Evolutionary conservation across 92 coral and sea anemone genomes (phyloP), one percentile per base, ranked within the genome.

Genomic region (Montipora capitata): DNA sequence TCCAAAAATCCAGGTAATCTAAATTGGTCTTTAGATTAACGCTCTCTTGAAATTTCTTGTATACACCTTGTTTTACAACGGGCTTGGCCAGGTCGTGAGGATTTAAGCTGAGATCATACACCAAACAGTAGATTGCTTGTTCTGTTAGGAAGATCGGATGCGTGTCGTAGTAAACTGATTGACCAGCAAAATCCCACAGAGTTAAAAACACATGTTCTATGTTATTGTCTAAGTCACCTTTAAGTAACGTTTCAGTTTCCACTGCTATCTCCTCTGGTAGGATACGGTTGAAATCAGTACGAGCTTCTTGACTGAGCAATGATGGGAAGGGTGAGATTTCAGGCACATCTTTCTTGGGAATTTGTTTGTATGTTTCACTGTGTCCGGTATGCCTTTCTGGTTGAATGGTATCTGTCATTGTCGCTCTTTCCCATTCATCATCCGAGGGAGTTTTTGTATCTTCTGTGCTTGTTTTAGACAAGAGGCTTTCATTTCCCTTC

Each of bases 131-230:
- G 68, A 93, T 82, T 4, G 91, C 93, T 51, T 83, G 76, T 38
- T 88, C 78, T n/a, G 93, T 82, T 52, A 93, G 81, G 16, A 93
- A 93, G 39, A 93, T 70, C 14, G 93, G 92, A 58, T 91, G 96
- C 9, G 94, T 91, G n/a, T 48, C 91, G 39, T 89, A 83, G 48
- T 84, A 94, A 3, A 89, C 81, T 12, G 90, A 78, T 79, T 94
- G 93, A 0, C 96, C 96, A 17, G 96, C 93, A 40, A 94, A 88
- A 58, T 94, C 96, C 93, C 92, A 78, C 44, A 87, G 64, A 38
- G 80, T 86, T 73, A 8, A 3, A 4, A 17, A 44, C 51, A 9
- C 3, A 4, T 59, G n/a, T 3, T 42, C 79, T 40, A 85, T 45
- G 79, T 71, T 41, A 16, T 61, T 18, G 27, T 59, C 10, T 68